These are phyloP conservation scores for Acipenser oxyrinchus DNA, from an alignment of 2,797 vertebrate genomes.

Conservation along the genomic window DNA sequence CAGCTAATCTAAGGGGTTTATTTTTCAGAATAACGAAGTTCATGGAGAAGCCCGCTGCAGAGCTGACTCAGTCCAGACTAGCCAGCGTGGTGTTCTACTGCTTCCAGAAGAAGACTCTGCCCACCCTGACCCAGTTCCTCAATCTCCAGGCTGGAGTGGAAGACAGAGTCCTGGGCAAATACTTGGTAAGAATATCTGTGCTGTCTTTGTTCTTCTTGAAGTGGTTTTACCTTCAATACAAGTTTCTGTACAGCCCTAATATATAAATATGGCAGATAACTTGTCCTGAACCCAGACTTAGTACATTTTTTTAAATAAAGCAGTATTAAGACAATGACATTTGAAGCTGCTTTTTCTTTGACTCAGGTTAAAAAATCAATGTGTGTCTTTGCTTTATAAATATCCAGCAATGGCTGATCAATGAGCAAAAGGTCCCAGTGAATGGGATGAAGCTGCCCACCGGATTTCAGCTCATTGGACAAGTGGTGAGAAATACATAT, in stretches of 20 bases:
- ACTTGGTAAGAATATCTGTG: constrained; percentile 55
- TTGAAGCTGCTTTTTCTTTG: too few species aligned
- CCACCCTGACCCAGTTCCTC: constrained; percentile 53
- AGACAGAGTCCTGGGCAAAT: constrained; percentile 53
- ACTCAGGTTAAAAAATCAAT: too few species aligned
- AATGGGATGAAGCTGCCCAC: constrained; percentile 78
- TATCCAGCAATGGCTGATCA: constrained; percentile 67
- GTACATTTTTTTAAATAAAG: too few species aligned
- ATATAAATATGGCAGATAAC: too few species aligned
- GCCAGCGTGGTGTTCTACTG: constrained; percentile 78
- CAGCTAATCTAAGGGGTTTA: not conserved
- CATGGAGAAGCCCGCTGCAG: constrained; percentile 59
- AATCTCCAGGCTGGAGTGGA: constrained; percentile 34
- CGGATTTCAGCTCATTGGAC: constrained; percentile 75
- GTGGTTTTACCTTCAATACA: too few species aligned
- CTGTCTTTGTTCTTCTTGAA: not conserved
- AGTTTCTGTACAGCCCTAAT: too few species aligned
- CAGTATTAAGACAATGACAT: too few species aligned
- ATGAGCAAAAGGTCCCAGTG: constrained; percentile 53
- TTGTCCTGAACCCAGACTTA: too few species aligned
- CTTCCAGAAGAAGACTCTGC: constrained; percentile 47
- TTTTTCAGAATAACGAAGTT: constrained; percentile 56
- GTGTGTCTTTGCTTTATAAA: too few species aligned
- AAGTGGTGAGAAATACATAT: constrained; percentile 61
- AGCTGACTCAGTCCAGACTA: constrained; percentile 51